A percentile compares a stretch with the other conserved stretches of the same genome.
These are phyloP conservation scores for Tragulus kanchil DNA, from an alignment of 2,113 vertebrate genomes.

Conservation along the genomic window DNA sequence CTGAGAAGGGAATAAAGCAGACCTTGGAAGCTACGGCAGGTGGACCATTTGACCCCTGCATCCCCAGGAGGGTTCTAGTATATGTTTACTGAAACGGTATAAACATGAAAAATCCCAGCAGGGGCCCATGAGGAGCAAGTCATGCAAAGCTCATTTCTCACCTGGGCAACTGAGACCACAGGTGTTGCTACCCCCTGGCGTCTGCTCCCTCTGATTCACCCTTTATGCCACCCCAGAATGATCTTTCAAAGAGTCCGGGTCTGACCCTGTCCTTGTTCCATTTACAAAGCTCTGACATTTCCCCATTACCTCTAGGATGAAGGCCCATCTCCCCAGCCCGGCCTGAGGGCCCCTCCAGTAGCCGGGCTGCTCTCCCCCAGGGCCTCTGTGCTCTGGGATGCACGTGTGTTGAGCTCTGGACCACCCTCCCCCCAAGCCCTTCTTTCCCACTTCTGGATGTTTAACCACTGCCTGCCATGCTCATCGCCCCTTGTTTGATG, in stretches of 20 bases:
- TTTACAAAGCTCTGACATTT: constrained; percentile 60
- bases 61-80: neutral
- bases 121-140: constrained; percentile 39
- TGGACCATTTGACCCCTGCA: neutral
- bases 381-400: neutral
- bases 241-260: constrained; percentile 52
- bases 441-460: neutral
- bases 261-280: constrained; percentile 47
- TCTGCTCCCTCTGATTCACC: constrained; percentile 38
- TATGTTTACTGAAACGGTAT: constrained; percentile 27
- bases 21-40: neutral
- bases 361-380: neutral
- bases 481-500: neutral
- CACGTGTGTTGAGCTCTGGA: neutral
- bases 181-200: neutral
- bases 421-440: neutral
- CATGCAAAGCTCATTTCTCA: constrained; percentile 54
- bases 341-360: neutral
- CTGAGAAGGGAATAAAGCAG: constrained; percentile 12
- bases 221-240: constrained; percentile 24
- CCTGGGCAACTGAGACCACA: neutral
- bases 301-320: neutral
- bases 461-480: neutral
- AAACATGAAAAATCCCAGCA: constrained; percentile 52
- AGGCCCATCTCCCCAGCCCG: neutral